Base-by-base conservation (phyloP, 2,888 invertebrate genomes). In the Agriopis marginaria region DNA sequence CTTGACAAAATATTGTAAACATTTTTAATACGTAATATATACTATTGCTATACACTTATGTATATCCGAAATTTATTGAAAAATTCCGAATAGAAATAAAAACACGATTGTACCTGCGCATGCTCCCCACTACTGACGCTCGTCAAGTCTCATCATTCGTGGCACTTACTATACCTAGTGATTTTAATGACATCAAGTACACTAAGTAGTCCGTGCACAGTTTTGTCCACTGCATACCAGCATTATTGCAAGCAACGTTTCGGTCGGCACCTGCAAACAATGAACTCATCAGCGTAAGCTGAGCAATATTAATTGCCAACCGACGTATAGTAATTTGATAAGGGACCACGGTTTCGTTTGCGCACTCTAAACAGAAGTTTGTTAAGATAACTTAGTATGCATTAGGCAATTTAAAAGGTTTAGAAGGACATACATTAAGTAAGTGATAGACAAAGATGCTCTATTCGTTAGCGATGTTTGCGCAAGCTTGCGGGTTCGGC, bases 201-300 rank as follows among this genome's bases (percentile, higher is more conserved):
- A 32, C 32, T 32, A 32, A 32, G 17, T 62, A 80, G 89, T 89
- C 90, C 89, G 90, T 87, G 80, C 71, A 75, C 69, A 72, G 78
- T 82, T 82, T 82, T 84, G 79, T 47, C 82, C 83, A 80, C 45
- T 58, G 53, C 62, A 69, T 56, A 83, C 83, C 82, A 82, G 83
- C 77, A 76, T 78, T 83, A 78, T 75, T 86, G 91, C 9, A 42
- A 40, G 42, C 81, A 78, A 75, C 82, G 87, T 87, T 89, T 90
- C 86, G 87, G 87, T 86, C 83, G 79, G 74, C 82, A 85, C 89
- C 87, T 85, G 87, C 89, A 91, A 92, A 92, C 90, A 91, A 91
- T 91, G 90, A 89, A 90, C 91, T 89, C 92, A 91, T 89, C 91
- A 87, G 39, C 54, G 53, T 78, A 77, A 81, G 81, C 86, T 85